These are phyloP conservation scores for Gymnobelideus leadbeateri DNA, from an alignment of 2,113 vertebrate genomes.

Conservation along the genomic window DNA sequence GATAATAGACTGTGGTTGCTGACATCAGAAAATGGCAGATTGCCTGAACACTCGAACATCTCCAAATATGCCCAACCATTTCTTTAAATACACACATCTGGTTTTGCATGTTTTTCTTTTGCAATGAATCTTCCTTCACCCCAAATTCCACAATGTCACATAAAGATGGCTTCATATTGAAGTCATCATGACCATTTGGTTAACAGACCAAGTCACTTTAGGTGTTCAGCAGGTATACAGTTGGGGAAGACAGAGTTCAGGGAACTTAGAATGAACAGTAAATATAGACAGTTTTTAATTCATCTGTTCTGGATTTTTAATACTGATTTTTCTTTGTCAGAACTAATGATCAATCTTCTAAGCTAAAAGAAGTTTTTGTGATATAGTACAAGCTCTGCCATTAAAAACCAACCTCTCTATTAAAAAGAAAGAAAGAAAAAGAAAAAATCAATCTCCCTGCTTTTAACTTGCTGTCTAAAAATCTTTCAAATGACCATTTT, in stretches of 20 bases:
- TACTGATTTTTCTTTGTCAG: background rate
- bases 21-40: constrained; percentile 16
- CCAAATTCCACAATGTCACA: background rate
- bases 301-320: background rate
- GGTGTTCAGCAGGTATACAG: constrained; percentile 1
- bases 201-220: background rate
- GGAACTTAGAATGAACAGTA: background rate
- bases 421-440: background rate
- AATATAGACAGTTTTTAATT: background rate
- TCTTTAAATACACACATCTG: constrained; percentile 45
- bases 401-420: background rate
- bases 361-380: background rate
- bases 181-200: constrained; percentile 34
- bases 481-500: background rate
- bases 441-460: background rate
- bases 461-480: constrained; percentile 2
- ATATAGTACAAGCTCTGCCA: constrained; percentile 15
- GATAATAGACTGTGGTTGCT: constrained; percentile 5
- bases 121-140: constrained; percentile 8
- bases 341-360: background rate
- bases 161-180: constrained; percentile 49
- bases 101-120: constrained; percentile 39
- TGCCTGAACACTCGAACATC: background rate
- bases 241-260: background rate
- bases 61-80: constrained; percentile 3